phyloP scores from a whole-genome alignment of 2,113 vertebrate species.

The Tympanuchus pallidicinctus region DNA sequence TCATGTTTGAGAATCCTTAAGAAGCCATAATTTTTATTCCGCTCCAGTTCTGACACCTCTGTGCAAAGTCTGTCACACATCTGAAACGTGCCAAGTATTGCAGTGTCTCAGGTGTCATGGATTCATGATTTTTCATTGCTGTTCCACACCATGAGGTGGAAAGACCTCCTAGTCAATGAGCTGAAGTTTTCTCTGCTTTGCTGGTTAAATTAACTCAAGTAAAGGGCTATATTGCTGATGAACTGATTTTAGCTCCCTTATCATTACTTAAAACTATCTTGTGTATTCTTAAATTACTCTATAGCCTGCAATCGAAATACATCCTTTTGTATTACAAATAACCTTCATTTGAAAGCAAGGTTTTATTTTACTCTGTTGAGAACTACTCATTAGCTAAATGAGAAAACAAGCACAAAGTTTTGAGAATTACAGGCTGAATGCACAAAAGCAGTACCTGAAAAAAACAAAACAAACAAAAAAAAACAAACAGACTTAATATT shows the following conservation, averaged over 20 bases:
- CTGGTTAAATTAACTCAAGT: not conserved
- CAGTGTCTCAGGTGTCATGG: not conserved
- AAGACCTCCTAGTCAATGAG: not conserved
- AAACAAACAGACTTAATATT: not conserved
- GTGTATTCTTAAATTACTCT: not conserved
- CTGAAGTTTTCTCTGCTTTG: not conserved
- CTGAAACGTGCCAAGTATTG: not conserved
- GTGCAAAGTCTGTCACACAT: not conserved
- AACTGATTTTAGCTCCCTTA: conserved; percentile 1
- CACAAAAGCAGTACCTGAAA: not conserved
- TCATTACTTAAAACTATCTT: not conserved
- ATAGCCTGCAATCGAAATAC: not conserved
- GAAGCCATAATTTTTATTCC: not conserved
- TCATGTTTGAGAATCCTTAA: not conserved
- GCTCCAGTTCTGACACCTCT: not conserved
- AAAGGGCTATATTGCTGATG: not conserved
- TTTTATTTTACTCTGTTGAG: not conserved
- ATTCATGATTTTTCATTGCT: no score
- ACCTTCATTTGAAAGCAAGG: not conserved
- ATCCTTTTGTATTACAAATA: not conserved
- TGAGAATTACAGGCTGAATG: not conserved
- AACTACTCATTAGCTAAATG: not conserved
- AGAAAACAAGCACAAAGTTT: not conserved
- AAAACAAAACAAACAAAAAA: not conserved
- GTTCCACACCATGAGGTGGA: not conserved